Evolutionary conservation across 2,113 vertebrate species (phyloP), one percentile per base, ranked within the genome.

Genomic region (Tinamus guttatus): DNA sequence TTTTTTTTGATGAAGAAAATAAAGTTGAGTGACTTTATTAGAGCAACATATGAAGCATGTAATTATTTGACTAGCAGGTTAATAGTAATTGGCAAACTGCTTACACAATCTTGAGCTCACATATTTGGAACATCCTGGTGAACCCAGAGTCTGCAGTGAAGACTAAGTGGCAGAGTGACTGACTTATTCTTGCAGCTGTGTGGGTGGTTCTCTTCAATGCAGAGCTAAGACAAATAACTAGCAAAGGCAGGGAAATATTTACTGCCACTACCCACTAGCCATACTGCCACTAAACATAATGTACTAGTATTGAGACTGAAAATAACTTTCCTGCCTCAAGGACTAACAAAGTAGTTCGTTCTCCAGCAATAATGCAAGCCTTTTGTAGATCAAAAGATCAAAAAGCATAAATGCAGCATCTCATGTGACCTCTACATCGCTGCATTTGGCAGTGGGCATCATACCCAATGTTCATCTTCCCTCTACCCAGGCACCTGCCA

Each of bases 181-280:
- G 68, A 82, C 77, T 82, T 96, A 90, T 95, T 96, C 90, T 90
- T 95, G 87, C 75, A 85, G 73, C 14, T 84, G 76, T 91, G 90
- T 97, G 75, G 93, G 92, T 95, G 92, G 95, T 95, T 97, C 95
- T 93, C 74, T 97, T 51, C 87, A 90, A 65, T 68, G 94, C 76
- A 92, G 82, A 90, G 73, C 43, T 88, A 90, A 93, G 92, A 81
- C 69, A 96, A 95, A 94, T 95, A 94, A 47, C 87, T 90, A 95
- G 68, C 91, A 93, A 92, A 81, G 85, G 87, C 93, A 93, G 68
- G 81, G 85, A 96, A 97, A 96, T 95, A 95, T 96, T 97, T 95
- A 91, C 76, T 76, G 89, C 73, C 80, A 85, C 95, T 92, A 93
- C 93, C 94, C 76, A 93, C 91, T 47, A 51, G 83, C 83, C 92